phyloP scores from a whole-genome alignment of 1,140 invertebrate genomes.

The Gonatopus flavifemur region DNA sequence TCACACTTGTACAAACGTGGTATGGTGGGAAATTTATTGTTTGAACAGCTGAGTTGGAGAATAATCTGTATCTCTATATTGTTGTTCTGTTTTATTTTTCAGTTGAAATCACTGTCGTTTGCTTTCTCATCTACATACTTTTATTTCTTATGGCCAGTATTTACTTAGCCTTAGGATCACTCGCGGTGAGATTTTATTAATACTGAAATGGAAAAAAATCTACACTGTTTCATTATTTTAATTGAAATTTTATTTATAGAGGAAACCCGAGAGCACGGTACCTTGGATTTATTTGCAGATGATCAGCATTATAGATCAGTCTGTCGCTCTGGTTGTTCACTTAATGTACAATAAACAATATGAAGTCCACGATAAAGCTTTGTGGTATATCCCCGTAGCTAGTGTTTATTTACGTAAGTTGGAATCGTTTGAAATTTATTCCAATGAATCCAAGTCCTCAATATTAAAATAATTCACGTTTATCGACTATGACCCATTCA shows the following conservation, averaged over 20 bases:
- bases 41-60: neutral
- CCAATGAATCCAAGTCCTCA: neutral
- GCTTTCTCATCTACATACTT: constrained; percentile 38
- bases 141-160: constrained; percentile 40
- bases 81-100: constrained; percentile 17
- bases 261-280: constrained; percentile 38
- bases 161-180: constrained; percentile 42
- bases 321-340: constrained; percentile 36
- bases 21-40: constrained; percentile 12
- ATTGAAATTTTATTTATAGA: constrained; percentile 31
- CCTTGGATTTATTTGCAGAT: constrained; percentile 54
- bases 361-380: constrained; percentile 31
- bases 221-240: neutral
- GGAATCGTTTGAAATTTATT: constrained; percentile 5
- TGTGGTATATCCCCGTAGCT: constrained; percentile 42
- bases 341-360: constrained; percentile 27
- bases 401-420: constrained; percentile 48
- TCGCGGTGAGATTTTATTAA: constrained; percentile 37
- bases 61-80: neutral
- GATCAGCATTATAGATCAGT: constrained; percentile 49
- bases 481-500: too few species aligned
- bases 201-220: neutral
- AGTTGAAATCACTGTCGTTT: constrained; percentile 38
- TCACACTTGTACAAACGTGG: constrained; percentile 37
- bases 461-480: too few species aligned